Conservation (phyloP, 2,888 invertebrate species). For the Drosophila antonietae region DNA sequence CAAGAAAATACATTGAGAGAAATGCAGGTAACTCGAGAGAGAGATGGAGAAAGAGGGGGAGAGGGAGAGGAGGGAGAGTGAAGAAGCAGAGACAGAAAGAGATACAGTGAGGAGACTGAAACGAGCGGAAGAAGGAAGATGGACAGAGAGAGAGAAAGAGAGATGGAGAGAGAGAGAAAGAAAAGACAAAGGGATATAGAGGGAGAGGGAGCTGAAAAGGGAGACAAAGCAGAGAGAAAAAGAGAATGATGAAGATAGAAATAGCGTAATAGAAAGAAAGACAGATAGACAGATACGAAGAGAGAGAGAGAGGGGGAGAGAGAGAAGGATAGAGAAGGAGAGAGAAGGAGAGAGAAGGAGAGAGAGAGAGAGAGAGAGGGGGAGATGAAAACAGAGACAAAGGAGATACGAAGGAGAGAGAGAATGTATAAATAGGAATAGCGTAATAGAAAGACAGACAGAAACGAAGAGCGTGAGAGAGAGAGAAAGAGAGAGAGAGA, state of each 20-base stretch:
- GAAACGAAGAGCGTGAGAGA: background rate
- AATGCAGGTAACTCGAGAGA: background rate
- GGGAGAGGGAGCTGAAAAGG: background rate
- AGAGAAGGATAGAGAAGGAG: background rate
- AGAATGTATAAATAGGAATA: too few relatives aligned
- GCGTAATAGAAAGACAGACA: background rate
- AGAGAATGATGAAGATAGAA: background rate
- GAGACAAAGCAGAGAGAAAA: background rate
- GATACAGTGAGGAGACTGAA: background rate
- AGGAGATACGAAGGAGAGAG: background rate
- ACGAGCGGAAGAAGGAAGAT: background rate
- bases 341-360: background rate
- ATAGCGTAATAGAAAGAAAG: background rate
- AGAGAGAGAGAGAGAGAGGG: background rate
- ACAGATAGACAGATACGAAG: background rate
- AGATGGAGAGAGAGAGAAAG: background rate
- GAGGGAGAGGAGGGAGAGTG: too few relatives aligned
- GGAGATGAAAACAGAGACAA: background rate
- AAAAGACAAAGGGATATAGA: background rate
- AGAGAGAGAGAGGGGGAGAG: background rate
- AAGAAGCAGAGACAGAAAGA: background rate
- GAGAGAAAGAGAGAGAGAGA: background rate
- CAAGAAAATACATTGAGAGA: constrained; percentile 13
- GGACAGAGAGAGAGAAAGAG: background rate
- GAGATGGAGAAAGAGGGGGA: too few relatives aligned